phyloP scores from a whole-genome alignment of 2,113 vertebrate species.

The Steatornis caripensis region DNA sequence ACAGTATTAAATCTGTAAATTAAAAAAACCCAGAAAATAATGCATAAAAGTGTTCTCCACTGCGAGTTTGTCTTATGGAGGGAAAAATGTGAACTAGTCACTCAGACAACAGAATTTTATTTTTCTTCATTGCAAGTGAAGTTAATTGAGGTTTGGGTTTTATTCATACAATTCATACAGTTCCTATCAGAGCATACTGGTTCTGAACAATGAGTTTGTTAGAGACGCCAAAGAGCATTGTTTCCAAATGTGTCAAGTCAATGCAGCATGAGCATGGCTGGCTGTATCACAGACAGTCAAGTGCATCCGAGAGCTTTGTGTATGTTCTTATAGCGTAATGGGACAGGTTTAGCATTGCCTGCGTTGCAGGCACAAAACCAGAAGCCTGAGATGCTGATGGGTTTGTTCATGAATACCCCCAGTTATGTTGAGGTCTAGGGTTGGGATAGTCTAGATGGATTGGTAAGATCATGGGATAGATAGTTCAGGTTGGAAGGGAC shows the following conservation, averaged over 20 bases:
- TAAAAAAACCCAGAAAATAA: neutral
- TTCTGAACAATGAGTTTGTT: neutral
- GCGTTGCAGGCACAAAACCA: neutral
- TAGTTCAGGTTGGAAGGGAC: neutral
- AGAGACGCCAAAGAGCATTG: neutral
- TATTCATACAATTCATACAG: fast-evolving
- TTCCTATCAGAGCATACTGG: neutral
- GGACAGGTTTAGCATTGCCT: neutral
- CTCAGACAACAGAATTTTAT: neutral
- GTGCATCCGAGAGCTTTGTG: fast-evolving
- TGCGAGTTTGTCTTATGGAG: neutral
- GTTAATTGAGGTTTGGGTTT: neutral
- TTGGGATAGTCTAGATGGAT: neutral
- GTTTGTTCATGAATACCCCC: neutral
- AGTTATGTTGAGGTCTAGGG: neutral
- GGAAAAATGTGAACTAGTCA: neutral
- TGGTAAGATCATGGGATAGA: neutral
- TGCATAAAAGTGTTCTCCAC: neutral
- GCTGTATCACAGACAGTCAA: neutral
- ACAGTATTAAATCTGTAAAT: neutral
- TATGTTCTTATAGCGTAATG: neutral
- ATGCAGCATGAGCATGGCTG: neutral
- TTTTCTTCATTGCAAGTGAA: neutral
- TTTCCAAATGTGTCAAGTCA: neutral
- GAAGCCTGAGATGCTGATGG: neutral